Evolutionary conservation across 1,140 invertebrate species (phyloP).

Genomic region (Drosophila burlai): DNA sequence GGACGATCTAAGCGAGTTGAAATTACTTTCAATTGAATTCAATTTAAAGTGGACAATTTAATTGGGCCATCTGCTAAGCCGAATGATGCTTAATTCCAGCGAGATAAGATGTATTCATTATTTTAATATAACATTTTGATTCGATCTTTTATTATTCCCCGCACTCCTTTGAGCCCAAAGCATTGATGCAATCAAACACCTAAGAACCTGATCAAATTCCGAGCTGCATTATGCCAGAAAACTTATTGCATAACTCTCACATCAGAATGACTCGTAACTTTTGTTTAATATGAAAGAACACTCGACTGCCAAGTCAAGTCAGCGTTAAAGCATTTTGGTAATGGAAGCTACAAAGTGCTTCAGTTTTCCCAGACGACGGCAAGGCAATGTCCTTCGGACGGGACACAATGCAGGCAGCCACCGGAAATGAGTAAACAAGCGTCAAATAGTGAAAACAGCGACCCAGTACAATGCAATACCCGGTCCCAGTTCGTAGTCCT

Average conservation of each 20-base stretch:
- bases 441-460: conserved; percentile 81
- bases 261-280: neutral
- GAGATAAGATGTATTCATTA: neutral
- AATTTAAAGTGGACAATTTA: conserved; percentile 13
- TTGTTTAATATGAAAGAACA: conserved; percentile 34
- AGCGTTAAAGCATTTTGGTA: conserved; percentile 40
- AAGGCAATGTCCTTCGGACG: conserved; percentile 44
- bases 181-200: neutral
- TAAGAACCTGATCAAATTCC: neutral
- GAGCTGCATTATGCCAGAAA: neutral
- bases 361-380: conserved; percentile 4
- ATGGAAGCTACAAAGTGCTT: conserved; percentile 44
- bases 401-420: conserved; percentile 60
- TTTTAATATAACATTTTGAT: neutral
- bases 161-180: neutral
- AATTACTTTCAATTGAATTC: conserved; percentile 30
- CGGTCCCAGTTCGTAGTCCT: conserved; percentile 26
- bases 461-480: conserved; percentile 49
- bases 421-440: conserved; percentile 83
- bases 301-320: conserved; percentile 16
- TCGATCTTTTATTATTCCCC: neutral
- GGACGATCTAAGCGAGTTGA: conserved; percentile 6
- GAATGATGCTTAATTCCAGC: neutral
- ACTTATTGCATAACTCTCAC: neutral
- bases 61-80: neutral